Base-by-base conservation (phyloP, 2,113 vertebrate species). In the Anarhynchus alexandrinus region DNA sequence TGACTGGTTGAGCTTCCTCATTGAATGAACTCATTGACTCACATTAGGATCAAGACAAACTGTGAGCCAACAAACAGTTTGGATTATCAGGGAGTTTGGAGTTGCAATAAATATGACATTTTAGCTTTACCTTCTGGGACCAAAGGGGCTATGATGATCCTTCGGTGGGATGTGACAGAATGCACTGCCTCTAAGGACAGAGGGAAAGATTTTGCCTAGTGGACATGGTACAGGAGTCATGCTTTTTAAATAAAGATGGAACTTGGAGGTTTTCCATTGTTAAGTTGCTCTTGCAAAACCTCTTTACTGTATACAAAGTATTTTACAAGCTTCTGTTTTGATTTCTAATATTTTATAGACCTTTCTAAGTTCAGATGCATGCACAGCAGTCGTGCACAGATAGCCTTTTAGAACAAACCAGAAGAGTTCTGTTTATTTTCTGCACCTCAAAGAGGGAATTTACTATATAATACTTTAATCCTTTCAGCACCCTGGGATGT, bases 401-500 rank as follows among this genome's bases (percentile, higher is more conserved):
- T 74, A 93, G 96, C 85, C 79, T 96, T 95, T 96, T 84, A 88
- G 81, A 91, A 82, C 89, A 93, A 94, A 92, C 93, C 95, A 96
- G 96, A 96, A 96, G 92, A 90, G 58, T 96, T 92, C 81, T 91
- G 67, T 94, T 91, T 92, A 88, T 96, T 96, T 90, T 84, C 86
- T 93, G 86, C 67, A 93, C 73, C 84, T 95, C 96, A 97, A 93
- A 97, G 94, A 81, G 85, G 67, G 94, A 96, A 97, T 97, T 97
- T 97, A 64, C 96, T 93, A 88, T 97, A 97, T 97, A 97, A 97
- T 97, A 97, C 97, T 97, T 97, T 97, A 97, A 97, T 97, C 97
- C 97, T 97, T 97, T 96, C 97, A 94, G 94, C 95, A 96, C 96
- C 96, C 97, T 97, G 95, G 96, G 96, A 97, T 95, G 85, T 97